phyloP scores from a whole-genome alignment of 2,113 vertebrate species.

The Chloroceryle aenea region DNA sequence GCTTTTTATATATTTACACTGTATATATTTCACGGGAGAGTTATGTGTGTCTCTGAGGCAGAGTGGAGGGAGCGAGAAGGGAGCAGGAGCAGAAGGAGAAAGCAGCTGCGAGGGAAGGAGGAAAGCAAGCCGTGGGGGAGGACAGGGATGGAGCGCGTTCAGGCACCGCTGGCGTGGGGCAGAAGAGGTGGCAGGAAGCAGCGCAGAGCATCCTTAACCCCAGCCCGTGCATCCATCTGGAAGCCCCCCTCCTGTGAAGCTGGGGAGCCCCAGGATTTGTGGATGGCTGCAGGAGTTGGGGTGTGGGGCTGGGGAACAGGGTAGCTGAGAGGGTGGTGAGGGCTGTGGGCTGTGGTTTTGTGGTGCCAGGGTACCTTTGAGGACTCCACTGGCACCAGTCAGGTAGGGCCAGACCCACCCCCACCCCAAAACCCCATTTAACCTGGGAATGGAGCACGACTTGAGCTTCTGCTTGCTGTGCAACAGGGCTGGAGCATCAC shows the following conservation, averaged over 20 bases:
- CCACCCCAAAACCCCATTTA: not conserved
- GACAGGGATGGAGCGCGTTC: not conserved
- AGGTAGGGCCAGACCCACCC: not conserved
- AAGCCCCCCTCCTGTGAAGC: not conserved
- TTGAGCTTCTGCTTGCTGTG: no score
- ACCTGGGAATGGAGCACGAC: no score
- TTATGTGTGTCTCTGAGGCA: slow-evolving; percentile 82
- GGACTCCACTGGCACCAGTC: not conserved
- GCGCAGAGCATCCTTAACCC: not conserved
- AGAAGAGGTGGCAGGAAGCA: not conserved
- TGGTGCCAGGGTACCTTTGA: not conserved
- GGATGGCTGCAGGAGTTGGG: not conserved
- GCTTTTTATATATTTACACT: slow-evolving; percentile 88
- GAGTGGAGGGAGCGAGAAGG: slow-evolving; percentile 64
- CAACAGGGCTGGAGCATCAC: not conserved
- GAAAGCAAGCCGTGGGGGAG: not conserved
- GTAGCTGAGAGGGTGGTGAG: fast-evolving
- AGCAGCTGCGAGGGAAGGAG: slow-evolving; percentile 59
- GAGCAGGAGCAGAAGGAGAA: slow-evolving; percentile 71
- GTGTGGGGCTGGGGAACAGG: no score
- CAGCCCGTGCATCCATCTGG: fast-evolving
- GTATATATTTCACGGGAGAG: slow-evolving; percentile 86
- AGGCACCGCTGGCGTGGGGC: not conserved
- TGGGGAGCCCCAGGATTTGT: not conserved
- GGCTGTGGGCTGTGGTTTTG: fast-evolving